These are phyloP conservation scores for Leptodactylus fuscus DNA, from an alignment of 2,113 vertebrate genomes.

Conservation along the genomic window DNA sequence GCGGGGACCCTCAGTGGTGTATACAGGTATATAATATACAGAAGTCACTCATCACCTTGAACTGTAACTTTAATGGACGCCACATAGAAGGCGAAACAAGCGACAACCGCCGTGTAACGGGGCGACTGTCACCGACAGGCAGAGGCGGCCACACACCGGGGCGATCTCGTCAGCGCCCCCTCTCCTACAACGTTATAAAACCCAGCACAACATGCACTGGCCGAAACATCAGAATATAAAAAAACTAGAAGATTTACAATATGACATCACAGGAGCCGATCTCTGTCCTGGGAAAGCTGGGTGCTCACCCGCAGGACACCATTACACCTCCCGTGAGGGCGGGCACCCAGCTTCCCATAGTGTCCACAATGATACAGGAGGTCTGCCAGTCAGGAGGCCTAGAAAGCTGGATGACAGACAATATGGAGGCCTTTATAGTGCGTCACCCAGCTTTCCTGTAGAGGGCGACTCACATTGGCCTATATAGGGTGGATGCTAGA, in stretches of 20 bases:
- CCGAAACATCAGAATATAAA: background rate
- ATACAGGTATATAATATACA: background rate
- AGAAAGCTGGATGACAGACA: too few species aligned
- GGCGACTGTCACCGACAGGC: background rate
- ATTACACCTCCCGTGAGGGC: too few species aligned
- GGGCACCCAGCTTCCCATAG: too few species aligned
- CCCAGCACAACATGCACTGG: background rate
- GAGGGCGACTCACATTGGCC: too few species aligned
- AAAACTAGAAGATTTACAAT: background rate
- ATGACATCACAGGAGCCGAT: background rate
- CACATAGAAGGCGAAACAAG: background rate
- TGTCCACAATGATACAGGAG: too few species aligned
- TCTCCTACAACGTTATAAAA: background rate
- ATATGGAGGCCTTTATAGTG: too few species aligned
- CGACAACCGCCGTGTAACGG: accelerated
- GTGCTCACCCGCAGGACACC: too few species aligned
- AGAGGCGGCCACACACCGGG: background rate
- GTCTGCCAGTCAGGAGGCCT: too few species aligned
- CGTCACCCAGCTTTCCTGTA: too few species aligned
- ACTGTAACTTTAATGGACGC: background rate
- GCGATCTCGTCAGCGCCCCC: too few species aligned
- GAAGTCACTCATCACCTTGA: background rate
- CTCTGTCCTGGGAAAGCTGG: background rate
- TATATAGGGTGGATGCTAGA: too few species aligned
- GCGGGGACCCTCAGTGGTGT: too few species aligned